Base-by-base conservation (phyloP, 1,140 invertebrate species). In the Melipona quadrifasciata region DNA sequence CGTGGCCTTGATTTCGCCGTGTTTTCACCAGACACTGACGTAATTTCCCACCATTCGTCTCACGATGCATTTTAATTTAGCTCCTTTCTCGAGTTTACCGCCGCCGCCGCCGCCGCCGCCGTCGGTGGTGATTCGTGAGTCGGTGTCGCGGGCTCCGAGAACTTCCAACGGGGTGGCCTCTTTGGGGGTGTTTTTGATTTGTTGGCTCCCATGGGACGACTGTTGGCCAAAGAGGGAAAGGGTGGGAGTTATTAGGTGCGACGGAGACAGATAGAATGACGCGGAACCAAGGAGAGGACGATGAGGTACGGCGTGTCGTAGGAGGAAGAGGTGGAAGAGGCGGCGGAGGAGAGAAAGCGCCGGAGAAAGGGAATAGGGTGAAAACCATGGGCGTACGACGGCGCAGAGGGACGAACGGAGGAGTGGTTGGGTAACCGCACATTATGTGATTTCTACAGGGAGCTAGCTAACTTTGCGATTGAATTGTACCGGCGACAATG, bases 401-500 rank as follows among this genome's bases (percentile, higher is more conserved):
- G 58, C 80, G 70, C 61, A 21, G 55, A 47, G 70, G 85, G 74
- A 57, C 55, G 76, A 70, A 68, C 21, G 64, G 77, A 75, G 83
- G 73, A 75, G 83, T 80, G 86, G 89, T 86, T 88, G 90, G 91
- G 90, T 92, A 93, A 93, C 93, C 93, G 92, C 92, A 94, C 93
- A 94, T 94, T 94, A 94, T 94, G 93, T 94, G 93, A 94, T 94
- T 94, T 94, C 93, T 94, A 92, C 92, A 93, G 93, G 93, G 93
- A 94, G 92, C 89, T 87, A 92, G 93, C 92, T 94, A 94, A 94
- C 93, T 94, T 94, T 84, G 91, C 93, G 91, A 94, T 94, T 94
- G 93, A 94, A 94, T 94, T 94, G 93, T 93, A 91, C 91, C 84
- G 91, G 92, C 92, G 92, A 94, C 92, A 94, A 94, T 94, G 92